Base-by-base conservation (phyloP, 1,140 invertebrate genomes). In the Drosophila arawakana region DNA sequence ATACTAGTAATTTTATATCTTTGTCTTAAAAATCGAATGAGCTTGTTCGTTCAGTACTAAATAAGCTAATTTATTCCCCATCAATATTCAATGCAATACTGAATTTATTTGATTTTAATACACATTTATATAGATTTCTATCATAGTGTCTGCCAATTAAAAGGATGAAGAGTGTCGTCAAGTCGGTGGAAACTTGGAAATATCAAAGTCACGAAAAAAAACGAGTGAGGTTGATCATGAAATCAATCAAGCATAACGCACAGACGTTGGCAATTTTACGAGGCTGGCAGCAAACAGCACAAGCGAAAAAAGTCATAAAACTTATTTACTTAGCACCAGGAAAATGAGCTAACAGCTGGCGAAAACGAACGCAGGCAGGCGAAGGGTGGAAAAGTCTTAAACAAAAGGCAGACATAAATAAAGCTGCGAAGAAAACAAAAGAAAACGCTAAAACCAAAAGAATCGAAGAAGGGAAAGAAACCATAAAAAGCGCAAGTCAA, bases 241-340 rank as follows among this genome's bases (percentile, higher is more conserved):
- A 89, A 89, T 89, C 84, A 89, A 89, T 89, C 85, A 89, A 84
- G 78, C 73, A 75, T 66, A 76, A 69, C 71, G 55, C 74, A 73
- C 65, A 81, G 80, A 73, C 63, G 78, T 65, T 76, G 70, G 74
- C 71, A 69, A 66, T 84, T 89, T 88, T 83, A 89, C 74, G 84
- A 89, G 73, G 43, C 69, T 34, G 70, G 44, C 78, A 73, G 69
- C 25, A 63, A 49, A 39, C 35, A 65, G 62, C 54, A 63, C 44
- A 39, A 66, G 57, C 59, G 73, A 77, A 81, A 79, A 86, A 89
- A 80, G 80, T 81, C 84, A 84, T 89, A 89, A 84, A 89, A 89
- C 74, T 89, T 89, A 89, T 89, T 89, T 89, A 89, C 84, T 89
- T 89, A 89, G 85, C 77, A 76, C 74, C 80, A 81, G 63, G 67